phyloP scores from a whole-genome alignment of 1,140 invertebrate species.

The Camponotus floridanus region DNA sequence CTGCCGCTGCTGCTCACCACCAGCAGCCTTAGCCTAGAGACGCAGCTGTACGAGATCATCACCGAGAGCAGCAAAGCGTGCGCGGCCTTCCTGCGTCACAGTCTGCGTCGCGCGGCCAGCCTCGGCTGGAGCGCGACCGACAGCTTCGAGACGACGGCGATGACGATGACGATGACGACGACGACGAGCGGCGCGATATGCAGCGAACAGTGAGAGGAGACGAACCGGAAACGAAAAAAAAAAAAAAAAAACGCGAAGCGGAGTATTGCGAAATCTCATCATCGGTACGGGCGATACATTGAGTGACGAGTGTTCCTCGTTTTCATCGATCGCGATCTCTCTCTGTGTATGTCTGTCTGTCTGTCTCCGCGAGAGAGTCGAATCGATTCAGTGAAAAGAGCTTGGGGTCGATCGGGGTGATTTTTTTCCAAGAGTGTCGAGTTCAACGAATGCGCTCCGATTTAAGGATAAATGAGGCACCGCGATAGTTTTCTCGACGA shows the following conservation, averaged over 20 bases:
- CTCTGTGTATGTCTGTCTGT: neutral
- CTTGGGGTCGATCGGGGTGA: constrained; percentile 26
- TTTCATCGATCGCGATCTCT: constrained; percentile 13
- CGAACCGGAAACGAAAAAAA: neutral
- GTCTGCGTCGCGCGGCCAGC: constrained; percentile 76
- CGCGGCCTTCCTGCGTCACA: constrained; percentile 87
- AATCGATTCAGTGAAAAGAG: constrained; percentile 10
- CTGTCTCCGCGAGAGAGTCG: constrained; percentile 8
- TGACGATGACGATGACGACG: constrained; percentile 6
- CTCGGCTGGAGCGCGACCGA: constrained; percentile 67
- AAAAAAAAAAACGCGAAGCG: neutral
- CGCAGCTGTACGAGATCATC: constrained; percentile 86
- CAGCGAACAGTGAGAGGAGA: constrained; percentile 25
- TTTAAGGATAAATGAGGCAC: constrained; percentile 3
- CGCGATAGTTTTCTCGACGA: constrained; percentile 8
- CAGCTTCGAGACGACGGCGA: constrained; percentile 38
- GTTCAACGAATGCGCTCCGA: constrained; percentile 1
- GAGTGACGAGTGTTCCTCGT: neutral
- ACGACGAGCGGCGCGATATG: constrained; percentile 30
- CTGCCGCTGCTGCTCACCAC: constrained; percentile 77
- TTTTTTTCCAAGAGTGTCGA: neutral
- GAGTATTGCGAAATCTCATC: neutral
- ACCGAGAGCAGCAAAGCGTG: constrained; percentile 87
- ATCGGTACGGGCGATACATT: neutral
- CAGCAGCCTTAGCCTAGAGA: constrained; percentile 84